Conservation (phyloP, 2,888 invertebrate genomes). For the Melikaiella ostensackeni region DNA sequence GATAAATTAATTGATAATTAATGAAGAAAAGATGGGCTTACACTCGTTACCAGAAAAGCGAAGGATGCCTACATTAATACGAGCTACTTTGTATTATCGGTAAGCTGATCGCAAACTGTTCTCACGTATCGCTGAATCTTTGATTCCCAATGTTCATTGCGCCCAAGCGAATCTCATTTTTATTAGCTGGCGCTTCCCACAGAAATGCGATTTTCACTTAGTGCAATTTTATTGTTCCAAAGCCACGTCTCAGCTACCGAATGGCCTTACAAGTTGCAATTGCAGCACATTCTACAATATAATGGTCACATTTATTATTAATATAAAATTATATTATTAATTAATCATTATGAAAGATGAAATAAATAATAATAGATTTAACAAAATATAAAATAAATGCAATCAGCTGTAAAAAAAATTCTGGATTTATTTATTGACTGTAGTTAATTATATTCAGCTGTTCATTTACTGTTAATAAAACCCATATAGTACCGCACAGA, state of each 20-base stretch:
- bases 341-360: too few relatives aligned
- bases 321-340: not conserved
- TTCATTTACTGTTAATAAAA: too few relatives aligned
- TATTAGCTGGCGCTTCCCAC: constrained; percentile 28
- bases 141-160: constrained; percentile 21
- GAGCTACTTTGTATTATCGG: constrained; percentile 11
- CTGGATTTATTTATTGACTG: too few relatives aligned
- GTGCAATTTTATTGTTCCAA: constrained; percentile 38
- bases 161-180: constrained; percentile 20
- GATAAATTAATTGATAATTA: too few relatives aligned
- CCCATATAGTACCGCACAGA: too few relatives aligned
- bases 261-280: constrained; percentile 23
- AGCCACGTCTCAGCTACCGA: constrained; percentile 10
- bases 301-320: constrained; percentile 10
- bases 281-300: constrained; percentile 18
- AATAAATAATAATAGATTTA: too few relatives aligned
- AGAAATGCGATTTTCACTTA: constrained; percentile 34
- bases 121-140: constrained; percentile 26
- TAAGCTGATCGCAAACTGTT: constrained; percentile 19
- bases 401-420: too few relatives aligned
- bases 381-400: too few relatives aligned
- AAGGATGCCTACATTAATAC: constrained; percentile 1
- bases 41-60: not conserved
- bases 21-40: not conserved
- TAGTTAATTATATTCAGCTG: too few relatives aligned